Conservation (phyloP, 1,140 invertebrate genomes). For the Platyscapa corneri region DNA sequence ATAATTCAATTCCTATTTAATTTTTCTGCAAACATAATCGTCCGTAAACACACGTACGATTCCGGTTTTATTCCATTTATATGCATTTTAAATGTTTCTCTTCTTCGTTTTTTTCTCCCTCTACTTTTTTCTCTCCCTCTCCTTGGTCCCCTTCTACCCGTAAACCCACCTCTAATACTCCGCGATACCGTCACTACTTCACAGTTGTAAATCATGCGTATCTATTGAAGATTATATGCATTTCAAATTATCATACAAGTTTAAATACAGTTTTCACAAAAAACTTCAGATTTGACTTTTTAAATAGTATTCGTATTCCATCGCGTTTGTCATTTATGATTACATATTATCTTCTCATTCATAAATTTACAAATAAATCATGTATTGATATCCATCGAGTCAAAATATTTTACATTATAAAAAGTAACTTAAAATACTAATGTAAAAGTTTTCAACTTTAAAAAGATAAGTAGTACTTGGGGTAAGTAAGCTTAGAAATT, state of each 20-base stretch:
- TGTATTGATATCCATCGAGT: background rate
- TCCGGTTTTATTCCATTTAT: background rate
- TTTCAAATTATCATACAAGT: background rate
- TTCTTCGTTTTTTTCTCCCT: background rate
- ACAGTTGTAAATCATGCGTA: background rate
- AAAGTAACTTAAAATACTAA: too few species aligned
- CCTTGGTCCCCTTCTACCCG: too few species aligned
- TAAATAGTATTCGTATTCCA: background rate
- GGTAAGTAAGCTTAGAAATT: too few species aligned
- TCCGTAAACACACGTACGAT: background rate
- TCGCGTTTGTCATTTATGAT: background rate
- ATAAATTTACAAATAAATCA: background rate
- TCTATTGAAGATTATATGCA: background rate
- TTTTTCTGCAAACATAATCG: background rate
- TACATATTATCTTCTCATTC: background rate
- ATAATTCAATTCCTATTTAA: background rate
- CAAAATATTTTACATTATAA: background rate
- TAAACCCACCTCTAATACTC: background rate
- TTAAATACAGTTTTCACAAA: background rate
- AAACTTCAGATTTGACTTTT: background rate
- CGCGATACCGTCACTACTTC: background rate
- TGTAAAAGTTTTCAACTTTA: too few species aligned
- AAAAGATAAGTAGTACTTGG: background rate
- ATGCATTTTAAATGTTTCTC: background rate
- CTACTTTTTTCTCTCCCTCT: background rate